Conservation (phyloP, 2,888 invertebrate species). For the Acanthosepion esculentum region DNA sequence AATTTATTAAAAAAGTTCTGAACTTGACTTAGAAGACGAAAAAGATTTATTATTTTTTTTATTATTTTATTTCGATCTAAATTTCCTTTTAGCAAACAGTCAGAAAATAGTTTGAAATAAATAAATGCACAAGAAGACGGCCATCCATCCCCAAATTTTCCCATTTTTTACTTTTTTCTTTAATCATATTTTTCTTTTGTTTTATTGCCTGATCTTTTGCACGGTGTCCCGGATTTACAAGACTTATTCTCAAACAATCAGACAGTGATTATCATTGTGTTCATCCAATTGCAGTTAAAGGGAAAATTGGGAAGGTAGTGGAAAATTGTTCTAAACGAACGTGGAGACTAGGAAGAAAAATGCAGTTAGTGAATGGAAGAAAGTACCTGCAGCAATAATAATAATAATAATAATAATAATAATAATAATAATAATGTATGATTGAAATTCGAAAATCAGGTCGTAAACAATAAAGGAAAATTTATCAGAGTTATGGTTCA, state of each 20-base stretch:
- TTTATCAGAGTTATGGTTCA: too few species aligned
- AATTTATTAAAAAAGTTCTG: too few species aligned
- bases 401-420: neutral
- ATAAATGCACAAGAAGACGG: neutral
- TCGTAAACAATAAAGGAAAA: too few species aligned
- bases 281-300: neutral
- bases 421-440: neutral
- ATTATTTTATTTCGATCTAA: neutral
- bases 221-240: neutral
- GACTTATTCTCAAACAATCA: neutral
- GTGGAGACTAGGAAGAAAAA: neutral
- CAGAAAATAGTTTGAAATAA: neutral
- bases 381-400: neutral
- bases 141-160: neutral
- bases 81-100: neutral
- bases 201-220: neutral
- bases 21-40: too few species aligned
- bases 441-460: too few species aligned
- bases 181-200: neutral
- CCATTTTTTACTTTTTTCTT: neutral
- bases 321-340: neutral
- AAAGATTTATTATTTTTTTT: neutral
- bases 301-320: neutral
- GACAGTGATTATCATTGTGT: slow-evolving; percentile 1
- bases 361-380: too few species aligned